Evolutionary conservation across 2,113 vertebrate genomes (phyloP).

Genomic region (Equus quagga): DNA sequence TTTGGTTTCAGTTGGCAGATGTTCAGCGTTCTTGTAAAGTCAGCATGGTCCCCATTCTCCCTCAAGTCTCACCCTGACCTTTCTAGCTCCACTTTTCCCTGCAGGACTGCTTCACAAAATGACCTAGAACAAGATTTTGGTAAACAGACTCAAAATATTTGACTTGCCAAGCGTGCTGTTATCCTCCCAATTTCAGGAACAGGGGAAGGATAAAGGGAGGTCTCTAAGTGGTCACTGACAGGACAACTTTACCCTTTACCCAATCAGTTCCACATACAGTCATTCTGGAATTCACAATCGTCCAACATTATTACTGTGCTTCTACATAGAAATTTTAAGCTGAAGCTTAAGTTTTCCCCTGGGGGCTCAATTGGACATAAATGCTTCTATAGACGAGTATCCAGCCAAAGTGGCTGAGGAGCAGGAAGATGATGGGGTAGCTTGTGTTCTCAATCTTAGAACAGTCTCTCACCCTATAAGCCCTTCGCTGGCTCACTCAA

Average conservation of each 20-base stretch:
- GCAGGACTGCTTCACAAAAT: background rate
- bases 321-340: background rate
- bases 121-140: background rate
- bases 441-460: background rate
- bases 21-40: background rate
- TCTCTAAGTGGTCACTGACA: background rate
- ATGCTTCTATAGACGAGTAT: background rate
- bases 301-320: background rate
- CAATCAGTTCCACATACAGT: background rate
- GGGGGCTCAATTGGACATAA: background rate
- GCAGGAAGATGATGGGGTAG: background rate
- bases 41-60: accelerated
- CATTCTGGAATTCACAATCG: background rate
- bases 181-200: background rate
- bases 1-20: background rate
- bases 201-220: background rate
- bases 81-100: background rate
- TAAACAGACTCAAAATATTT: background rate
- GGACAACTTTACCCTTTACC: background rate
- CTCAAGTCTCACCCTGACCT: background rate
- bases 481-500: background rate
- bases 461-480: background rate
- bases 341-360: background rate
- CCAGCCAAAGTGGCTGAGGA: background rate
- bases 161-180: background rate